These are phyloP conservation scores for Xylocampa areola DNA, from an alignment of 2,888 invertebrate species.

Conservation along the genomic window DNA sequence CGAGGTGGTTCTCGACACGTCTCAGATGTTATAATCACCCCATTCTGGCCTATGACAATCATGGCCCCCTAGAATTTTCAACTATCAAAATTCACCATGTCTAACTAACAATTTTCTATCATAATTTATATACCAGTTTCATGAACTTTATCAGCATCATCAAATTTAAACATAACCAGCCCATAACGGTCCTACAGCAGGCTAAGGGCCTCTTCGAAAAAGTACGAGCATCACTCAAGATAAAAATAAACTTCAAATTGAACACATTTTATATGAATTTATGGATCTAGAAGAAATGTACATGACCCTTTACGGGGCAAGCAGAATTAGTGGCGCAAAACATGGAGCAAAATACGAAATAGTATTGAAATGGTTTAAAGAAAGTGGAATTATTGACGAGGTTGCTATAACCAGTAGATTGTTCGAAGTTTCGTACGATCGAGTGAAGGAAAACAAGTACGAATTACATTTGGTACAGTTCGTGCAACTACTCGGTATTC, in stretches of 20 bases:
- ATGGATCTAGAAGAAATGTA: constrained; percentile 66
- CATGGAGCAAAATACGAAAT: constrained; percentile 55
- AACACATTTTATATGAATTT: not conserved
- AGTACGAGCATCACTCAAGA: too few species aligned
- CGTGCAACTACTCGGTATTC: constrained; percentile 61
- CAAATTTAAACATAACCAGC: too few species aligned
- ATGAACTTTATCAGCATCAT: too few species aligned
- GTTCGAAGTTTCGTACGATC: constrained; percentile 53
- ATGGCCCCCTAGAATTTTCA: not conserved
- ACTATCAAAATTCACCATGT: not conserved
- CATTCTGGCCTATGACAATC: not conserved
- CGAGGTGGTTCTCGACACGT: too few species aligned
- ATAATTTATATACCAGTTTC: not conserved
- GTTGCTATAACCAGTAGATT: constrained; percentile 35
- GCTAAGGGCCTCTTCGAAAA: too few species aligned
- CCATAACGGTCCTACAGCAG: too few species aligned
- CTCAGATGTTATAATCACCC: too few species aligned
- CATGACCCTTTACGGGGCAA: constrained; percentile 56
- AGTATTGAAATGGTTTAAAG: constrained; percentile 62
- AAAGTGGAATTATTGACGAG: constrained; percentile 62
- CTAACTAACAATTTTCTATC: not conserved
- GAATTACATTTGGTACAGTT: constrained; percentile 61
- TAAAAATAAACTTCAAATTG: too few species aligned
- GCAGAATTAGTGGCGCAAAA: constrained; percentile 51
- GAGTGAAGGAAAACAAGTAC: constrained; percentile 59